A percentile compares a stretch with the other conserved stretches of the same genome.
Conservation (phyloP, 2,888 invertebrate species). For the Phytoseiulus persimilis region DNA sequence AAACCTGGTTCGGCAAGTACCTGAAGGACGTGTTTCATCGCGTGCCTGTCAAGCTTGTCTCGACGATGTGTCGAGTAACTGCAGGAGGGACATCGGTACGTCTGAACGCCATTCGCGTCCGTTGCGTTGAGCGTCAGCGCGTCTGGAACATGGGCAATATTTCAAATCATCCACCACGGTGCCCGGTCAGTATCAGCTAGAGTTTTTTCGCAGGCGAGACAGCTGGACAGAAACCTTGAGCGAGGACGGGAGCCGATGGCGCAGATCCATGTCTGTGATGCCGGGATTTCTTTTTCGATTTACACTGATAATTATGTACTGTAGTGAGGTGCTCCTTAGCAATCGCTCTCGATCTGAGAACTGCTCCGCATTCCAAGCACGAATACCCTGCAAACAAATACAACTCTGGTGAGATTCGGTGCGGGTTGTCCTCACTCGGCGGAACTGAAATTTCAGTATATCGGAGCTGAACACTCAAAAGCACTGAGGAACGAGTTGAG, state of each 20-base stretch:
- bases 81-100: slow-evolving; percentile 49
- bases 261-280: neutral
- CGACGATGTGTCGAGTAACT: slow-evolving; percentile 50
- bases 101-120: slow-evolving; percentile 44
- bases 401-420: neutral
- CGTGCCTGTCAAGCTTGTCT: slow-evolving; percentile 53
- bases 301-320: slow-evolving; percentile 47
- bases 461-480: too few species aligned
- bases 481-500: neutral
- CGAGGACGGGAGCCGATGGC: neutral
- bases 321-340: slow-evolving; percentile 52
- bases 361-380: slow-evolving; percentile 52
- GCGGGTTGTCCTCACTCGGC: too few species aligned
- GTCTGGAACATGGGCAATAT: neutral
- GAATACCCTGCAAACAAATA: slow-evolving; percentile 48
- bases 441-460: too few species aligned
- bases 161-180: slow-evolving; percentile 40
- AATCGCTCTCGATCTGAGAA: slow-evolving; percentile 51
- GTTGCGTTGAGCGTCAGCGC: neutral
- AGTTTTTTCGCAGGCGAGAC: slow-evolving; percentile 43
- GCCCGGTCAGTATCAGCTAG: slow-evolving; percentile 44
- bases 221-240: too few species aligned
- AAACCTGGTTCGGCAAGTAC: neutral
- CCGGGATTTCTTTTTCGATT: slow-evolving; percentile 41
- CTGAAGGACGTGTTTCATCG: slow-evolving; percentile 50